Evolutionary conservation across 2,888 invertebrate genomes (phyloP).

Genomic region (Serrognathus titanus): DNA sequence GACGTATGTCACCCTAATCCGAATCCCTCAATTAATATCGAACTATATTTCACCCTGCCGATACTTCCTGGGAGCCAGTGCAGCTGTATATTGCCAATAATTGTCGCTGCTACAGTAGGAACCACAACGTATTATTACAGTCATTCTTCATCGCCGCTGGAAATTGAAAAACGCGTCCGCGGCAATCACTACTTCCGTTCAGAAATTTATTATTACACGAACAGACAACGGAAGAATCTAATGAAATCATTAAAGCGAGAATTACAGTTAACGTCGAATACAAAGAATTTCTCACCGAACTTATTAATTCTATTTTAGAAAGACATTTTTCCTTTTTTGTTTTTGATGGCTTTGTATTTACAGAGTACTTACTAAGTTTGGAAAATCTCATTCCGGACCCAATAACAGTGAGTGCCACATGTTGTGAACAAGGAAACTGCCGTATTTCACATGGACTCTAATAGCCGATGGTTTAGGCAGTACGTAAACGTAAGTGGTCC

Average conservation of each 20-base stretch:
- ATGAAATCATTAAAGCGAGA: too few relatives aligned
- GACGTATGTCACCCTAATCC: conserved; percentile 2
- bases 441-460: conserved; percentile 29
- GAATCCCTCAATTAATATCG: conserved; percentile 2
- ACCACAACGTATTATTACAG: not conserved
- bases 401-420: conserved; percentile 30
- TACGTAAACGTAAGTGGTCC: conserved; percentile 24
- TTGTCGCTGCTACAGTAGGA: not conserved
- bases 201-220: not conserved
- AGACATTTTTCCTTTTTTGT: too few relatives aligned
- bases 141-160: conserved; percentile 1
- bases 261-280: too few relatives aligned
- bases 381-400: conserved; percentile 18
- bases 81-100: conserved; percentile 2
- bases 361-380: not conserved
- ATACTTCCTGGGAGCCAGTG: not conserved
- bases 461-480: conserved; percentile 25
- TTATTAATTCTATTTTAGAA: too few relatives aligned
- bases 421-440: conserved; percentile 31
- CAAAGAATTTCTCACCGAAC: too few relatives aligned
- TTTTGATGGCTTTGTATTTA: too few relatives aligned
- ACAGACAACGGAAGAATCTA: too few relatives aligned
- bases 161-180: not conserved
- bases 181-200: not conserved
- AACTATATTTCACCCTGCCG: conserved; percentile 2